phyloP scores from a whole-genome alignment of 2,113 vertebrate genomes.

The Raja brachyura region DNA sequence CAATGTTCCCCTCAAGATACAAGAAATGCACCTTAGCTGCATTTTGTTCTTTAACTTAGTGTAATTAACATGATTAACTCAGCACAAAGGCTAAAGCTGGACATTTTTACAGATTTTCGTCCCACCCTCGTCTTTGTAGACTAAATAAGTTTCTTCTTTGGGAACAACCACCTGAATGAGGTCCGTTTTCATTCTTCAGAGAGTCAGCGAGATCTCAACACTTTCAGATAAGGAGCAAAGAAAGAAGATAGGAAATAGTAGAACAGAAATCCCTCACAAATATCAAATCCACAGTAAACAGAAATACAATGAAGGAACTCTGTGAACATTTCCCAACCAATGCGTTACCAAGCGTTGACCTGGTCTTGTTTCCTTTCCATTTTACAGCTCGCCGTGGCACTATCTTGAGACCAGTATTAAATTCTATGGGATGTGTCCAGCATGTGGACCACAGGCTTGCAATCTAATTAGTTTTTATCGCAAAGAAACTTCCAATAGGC shows the following conservation, averaged over 20 bases:
- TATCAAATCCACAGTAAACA: background rate
- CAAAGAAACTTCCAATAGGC: background rate
- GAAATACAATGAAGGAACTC: background rate
- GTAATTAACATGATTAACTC: background rate
- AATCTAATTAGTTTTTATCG: background rate
- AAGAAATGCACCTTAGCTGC: background rate
- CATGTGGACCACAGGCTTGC: background rate
- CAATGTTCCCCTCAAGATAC: background rate
- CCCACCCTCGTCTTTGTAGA: background rate
- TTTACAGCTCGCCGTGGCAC: background rate
- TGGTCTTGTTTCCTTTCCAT: background rate
- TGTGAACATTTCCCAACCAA: background rate
- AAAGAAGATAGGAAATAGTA: background rate
- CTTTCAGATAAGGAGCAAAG: background rate
- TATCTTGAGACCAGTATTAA: background rate
- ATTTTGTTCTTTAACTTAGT: background rate
- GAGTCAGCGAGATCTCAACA: background rate
- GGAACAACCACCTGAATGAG: background rate
- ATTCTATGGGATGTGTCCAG: background rate
- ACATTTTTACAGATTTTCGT: background rate
- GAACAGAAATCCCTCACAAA: background rate
- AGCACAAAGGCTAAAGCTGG: background rate
- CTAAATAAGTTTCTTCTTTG: background rate
- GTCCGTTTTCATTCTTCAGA: background rate
- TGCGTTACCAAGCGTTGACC: background rate